Conservation (phyloP, 2,797 vertebrate species). For the Oophaga sylvatica region DNA sequence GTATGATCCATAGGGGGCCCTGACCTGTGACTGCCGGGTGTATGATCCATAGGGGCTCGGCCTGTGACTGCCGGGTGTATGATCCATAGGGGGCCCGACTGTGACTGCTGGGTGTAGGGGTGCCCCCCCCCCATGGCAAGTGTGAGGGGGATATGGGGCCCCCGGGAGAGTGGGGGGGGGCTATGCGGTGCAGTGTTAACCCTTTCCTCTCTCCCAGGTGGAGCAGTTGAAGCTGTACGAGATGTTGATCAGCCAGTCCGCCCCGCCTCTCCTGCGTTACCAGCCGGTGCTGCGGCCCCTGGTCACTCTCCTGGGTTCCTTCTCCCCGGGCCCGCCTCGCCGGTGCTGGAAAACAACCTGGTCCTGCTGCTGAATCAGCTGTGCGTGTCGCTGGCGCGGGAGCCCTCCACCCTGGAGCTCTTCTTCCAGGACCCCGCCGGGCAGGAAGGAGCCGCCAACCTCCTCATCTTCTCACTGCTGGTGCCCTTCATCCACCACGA, state of each 20-base stretch:
- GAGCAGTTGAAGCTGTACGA: slow-evolving; percentile 95
- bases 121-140: too few relatives aligned
- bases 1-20: too few relatives aligned
- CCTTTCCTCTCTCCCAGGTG: slow-evolving; percentile 68
- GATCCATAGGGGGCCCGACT: too few relatives aligned
- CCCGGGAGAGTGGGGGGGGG: too few relatives aligned
- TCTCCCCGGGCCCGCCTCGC: slow-evolving; percentile 81
- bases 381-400: slow-evolving; percentile 87
- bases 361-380: slow-evolving; percentile 95
- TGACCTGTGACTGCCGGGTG: too few relatives aligned
- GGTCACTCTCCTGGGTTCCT: slow-evolving; percentile 84
- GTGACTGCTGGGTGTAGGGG: too few relatives aligned
- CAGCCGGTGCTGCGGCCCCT: slow-evolving; percentile 84
- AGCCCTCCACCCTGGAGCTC: slow-evolving; percentile 89
- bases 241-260: slow-evolving; percentile 92
- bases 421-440: slow-evolving; percentile 83
- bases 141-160: too few relatives aligned
- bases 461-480: slow-evolving; percentile 93
- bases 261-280: slow-evolving; percentile 90
- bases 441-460: slow-evolving; percentile 82
- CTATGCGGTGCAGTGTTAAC: neutral
- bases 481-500: slow-evolving; percentile 96
- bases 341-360: slow-evolving; percentile 84
- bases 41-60: too few relatives aligned
- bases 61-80: too few relatives aligned